Percentiles rank a stretch among this genome's conserved stretches.
phyloP scores from a whole-genome alignment of 2,888 invertebrate genomes.

The Cordilura impudica region DNA sequence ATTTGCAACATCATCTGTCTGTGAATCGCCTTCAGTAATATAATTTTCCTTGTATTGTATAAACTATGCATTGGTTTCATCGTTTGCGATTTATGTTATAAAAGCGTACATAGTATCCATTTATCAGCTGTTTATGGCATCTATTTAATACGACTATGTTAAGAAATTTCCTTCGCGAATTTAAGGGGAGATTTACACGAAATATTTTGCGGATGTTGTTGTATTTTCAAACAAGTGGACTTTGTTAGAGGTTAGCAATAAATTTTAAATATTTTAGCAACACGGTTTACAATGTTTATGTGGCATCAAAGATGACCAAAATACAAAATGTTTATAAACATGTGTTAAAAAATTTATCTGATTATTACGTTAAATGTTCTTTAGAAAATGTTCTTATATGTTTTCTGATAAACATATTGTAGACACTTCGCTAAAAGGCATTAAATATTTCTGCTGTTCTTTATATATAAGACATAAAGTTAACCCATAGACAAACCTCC shows the following conservation, averaged over 20 bases:
- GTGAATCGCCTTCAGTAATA: neutral
- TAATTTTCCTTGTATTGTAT: constrained; percentile 9
- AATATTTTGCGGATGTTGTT: neutral
- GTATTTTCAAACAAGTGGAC: neutral
- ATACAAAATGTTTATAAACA: neutral
- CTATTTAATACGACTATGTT: neutral
- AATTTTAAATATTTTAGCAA: neutral
- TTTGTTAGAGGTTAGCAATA: constrained; percentile 1
- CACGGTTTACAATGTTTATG: neutral
- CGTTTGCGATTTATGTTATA: neutral
- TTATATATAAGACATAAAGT: too few relatives aligned
- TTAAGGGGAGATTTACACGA: neutral
- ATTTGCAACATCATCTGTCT: constrained; percentile 51
- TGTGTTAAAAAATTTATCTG: neutral
- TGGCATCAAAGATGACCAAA: neutral
- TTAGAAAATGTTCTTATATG: too few relatives aligned
- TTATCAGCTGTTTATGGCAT: constrained; percentile 9
- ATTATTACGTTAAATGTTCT: too few relatives aligned
- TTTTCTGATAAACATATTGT: too few relatives aligned
- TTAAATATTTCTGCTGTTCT: too few relatives aligned
- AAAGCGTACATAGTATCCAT: constrained; percentile 11
- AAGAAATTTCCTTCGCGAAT: neutral
- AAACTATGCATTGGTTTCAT: neutral
- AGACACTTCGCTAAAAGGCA: too few relatives aligned
- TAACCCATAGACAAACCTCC: too few relatives aligned